Evolutionary conservation across 2,888 invertebrate genomes (phyloP).

Genomic region (Doris montereyensis): DNA sequence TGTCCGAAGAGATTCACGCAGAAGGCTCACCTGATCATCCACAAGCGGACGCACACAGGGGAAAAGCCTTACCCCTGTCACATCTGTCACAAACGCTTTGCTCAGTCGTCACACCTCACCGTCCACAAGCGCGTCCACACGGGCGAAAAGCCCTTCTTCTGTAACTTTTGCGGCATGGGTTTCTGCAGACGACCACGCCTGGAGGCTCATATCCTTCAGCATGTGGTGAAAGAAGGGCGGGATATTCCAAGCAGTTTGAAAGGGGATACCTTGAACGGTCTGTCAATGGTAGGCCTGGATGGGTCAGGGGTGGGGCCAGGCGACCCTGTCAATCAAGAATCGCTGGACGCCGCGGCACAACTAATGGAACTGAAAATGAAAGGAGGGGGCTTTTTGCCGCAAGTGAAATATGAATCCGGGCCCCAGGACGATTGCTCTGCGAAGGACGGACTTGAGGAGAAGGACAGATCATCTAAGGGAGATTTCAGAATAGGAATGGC

Average conservation of each 20-base stretch:
- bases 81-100: constrained; percentile 56
- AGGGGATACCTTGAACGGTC: constrained; percentile 16
- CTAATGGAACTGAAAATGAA: constrained; percentile 32
- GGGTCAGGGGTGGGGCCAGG: neutral
- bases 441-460: too few species aligned
- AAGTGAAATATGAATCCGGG: too few species aligned
- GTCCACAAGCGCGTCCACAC: constrained; percentile 56
- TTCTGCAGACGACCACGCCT: constrained; percentile 53
- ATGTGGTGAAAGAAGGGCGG: constrained; percentile 39
- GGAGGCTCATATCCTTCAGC: constrained; percentile 51
- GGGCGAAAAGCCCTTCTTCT: constrained; percentile 54
- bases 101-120: constrained; percentile 55
- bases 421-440: too few species aligned
- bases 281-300: constrained; percentile 26
- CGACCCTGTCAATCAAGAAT: constrained; percentile 19
- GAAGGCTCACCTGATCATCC: constrained; percentile 55
- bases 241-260: constrained; percentile 10
- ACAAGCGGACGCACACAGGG: constrained; percentile 55
- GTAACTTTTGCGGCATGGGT: constrained; percentile 53
- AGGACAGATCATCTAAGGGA: too few species aligned
- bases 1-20: constrained; percentile 55
- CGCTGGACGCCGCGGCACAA: constrained; percentile 31
- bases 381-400: too few species aligned
- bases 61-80: constrained; percentile 55
- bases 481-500: too few species aligned